Conservation (phyloP, 2,888 invertebrate species). For the Plagodis dolabraria region DNA sequence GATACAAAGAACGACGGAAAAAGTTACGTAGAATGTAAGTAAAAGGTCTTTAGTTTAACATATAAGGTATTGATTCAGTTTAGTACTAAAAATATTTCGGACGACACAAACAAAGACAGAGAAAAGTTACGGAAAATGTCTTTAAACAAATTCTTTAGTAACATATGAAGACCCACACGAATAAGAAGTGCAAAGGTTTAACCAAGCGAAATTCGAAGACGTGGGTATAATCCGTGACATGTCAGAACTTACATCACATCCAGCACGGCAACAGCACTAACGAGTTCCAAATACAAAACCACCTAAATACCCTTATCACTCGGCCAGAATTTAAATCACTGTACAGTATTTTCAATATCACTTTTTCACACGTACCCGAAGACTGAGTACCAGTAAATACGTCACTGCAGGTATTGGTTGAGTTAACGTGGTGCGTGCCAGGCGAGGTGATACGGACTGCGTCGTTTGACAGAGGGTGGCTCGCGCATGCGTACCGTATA, state of each 20-base stretch:
- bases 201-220: constrained; percentile 2
- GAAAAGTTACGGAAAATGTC: no score
- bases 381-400: constrained; percentile 36
- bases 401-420: constrained; percentile 67
- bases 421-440: constrained; percentile 53
- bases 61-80: constrained; percentile 23
- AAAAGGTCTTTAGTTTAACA: no score
- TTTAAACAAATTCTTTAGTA: no score
- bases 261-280: constrained; percentile 27
- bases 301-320: constrained; percentile 11
- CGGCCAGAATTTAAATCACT: constrained; percentile 19
- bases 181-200: neutral
- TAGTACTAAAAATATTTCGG: neutral
- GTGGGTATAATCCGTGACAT: constrained; percentile 8
- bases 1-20: constrained; percentile 7
- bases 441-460: constrained; percentile 65
- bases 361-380: constrained; percentile 18
- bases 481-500: constrained; percentile 63
- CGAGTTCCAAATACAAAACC: constrained; percentile 24
- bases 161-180: neutral
- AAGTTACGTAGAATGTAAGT: no score
- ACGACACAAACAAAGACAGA: constrained; percentile 7
- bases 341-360: constrained; percentile 14
- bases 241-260: constrained; percentile 41
- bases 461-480: constrained; percentile 63